Base-by-base conservation (phyloP, 2,888 invertebrate genomes). In the Drosophila kambysellisi region DNA sequence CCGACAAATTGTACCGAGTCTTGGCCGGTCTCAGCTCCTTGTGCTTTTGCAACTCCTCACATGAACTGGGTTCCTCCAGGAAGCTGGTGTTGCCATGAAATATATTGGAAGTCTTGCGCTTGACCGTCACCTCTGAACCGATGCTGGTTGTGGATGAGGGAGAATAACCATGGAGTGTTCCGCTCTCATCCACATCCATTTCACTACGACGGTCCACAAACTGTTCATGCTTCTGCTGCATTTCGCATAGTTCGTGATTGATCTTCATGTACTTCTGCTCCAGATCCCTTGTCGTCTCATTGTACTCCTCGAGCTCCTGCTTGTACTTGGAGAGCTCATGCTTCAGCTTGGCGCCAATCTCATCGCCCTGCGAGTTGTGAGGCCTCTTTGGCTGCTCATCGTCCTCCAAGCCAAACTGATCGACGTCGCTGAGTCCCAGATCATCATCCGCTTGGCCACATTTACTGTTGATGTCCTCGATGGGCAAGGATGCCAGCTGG, bases 231-330 rank as follows among this genome's bases (percentile, higher is more conserved):
- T 91, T 91, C 61, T 89, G 82, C 62, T 92, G 90, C 84, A 92
- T 88, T 70, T 91, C 90, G 56, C 74, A 85, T n/a, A 92, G 80
- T 70, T 92, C 91, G 11, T 71, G 70, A 64, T 92, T 92, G 54
- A 92, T 90, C 63, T 88, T 90, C 74, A 91, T 79, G 52, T 92
- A 92, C 56, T 92, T 91, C 63, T 90, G 85, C 57, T 92, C 91
- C 41, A 91, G 80, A 53, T 85, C 84, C 62, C 90, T 89, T 20
- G 91, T 91, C 12, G 88, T 89, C 35, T 91, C 89, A 30, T 91
- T 91, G 68, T 91, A 92, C 25, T 92, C 89, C 51, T 83, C 82
- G 3, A 92, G 76, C 66, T 92, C 92, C 69, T 88, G 87, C 60
- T 88, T 89, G 70, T 91, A 92, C 64, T 89, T 92, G 60, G 70